Evolutionary conservation across 2,888 invertebrate species (phyloP).

Genomic region (Gastrophysa polygoni): DNA sequence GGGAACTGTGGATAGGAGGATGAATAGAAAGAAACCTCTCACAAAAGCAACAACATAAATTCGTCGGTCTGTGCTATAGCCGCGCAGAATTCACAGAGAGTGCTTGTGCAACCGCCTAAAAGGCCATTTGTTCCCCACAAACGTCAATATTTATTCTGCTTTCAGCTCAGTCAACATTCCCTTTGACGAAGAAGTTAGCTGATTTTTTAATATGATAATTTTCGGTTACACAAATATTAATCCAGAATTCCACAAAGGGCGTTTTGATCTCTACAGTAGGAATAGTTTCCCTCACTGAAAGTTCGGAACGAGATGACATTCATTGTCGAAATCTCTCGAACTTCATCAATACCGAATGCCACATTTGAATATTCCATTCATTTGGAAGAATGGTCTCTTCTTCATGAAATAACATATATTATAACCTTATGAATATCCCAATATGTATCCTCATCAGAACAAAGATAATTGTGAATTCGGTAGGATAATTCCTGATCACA

Average conservation of each 20-base stretch:
- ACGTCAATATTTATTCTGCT: conserved; percentile 27
- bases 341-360: no score
- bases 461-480: no score
- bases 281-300: no score
- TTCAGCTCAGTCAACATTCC: neutral
- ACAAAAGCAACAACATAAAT: neutral
- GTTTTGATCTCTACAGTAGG: no score
- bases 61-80: conserved; percentile 27
- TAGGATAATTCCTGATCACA: no score
- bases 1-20: neutral
- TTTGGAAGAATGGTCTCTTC: no score
- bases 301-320: no score
- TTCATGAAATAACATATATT: no score
- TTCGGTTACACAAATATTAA: neutral
- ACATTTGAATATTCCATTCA: no score
- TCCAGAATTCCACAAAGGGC: neutral
- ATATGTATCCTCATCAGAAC: no score
- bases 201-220: neutral
- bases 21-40: neutral
- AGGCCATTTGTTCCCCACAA: conserved; percentile 21
- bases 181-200: neutral
- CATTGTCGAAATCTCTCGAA: no score
- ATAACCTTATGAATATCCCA: no score
- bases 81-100: conserved; percentile 30
- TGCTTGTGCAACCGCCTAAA: conserved; percentile 22